Percentiles rank a stretch among this genome's conserved stretches.
Conservation (phyloP, 2,113 vertebrate genomes). For the Neomonachus schauinslandi region DNA sequence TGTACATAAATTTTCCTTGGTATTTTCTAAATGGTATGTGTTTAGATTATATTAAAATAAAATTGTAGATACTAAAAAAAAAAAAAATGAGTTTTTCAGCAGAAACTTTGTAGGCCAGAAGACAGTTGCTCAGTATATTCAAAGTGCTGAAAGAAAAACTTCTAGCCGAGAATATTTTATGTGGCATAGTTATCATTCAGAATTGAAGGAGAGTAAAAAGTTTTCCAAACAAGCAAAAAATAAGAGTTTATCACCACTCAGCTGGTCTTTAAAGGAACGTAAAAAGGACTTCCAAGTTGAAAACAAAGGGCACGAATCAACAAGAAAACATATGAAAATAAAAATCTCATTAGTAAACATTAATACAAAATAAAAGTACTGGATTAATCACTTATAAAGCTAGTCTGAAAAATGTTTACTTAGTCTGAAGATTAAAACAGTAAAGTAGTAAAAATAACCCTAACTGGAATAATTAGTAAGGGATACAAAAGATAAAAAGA, state of each 20-base stretch:
- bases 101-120: not conserved
- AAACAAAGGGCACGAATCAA: not conserved
- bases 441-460: not conserved
- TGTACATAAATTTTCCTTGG: conserved; percentile 96
- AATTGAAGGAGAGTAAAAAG: not conserved
- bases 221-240: not conserved
- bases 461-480: not conserved
- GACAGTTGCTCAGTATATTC: not conserved
- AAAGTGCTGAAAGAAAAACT: not conserved
- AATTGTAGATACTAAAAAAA: conserved; percentile 65
- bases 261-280: not conserved
- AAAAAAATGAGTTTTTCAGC: not conserved
- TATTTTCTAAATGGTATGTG: conserved; percentile 96
- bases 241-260: not conserved
- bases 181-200: not conserved
- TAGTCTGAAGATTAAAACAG: not conserved
- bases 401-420: not conserved
- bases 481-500: not conserved
- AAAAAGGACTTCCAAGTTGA: not conserved
- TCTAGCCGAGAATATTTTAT: not conserved
- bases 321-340: not conserved
- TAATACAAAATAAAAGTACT: not conserved
- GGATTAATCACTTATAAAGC: not conserved
- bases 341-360: not conserved
- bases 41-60: conserved; percentile 90